phyloP scores from a whole-genome alignment of 2,113 vertebrate genomes.

The Phrynosoma blainvillii region DNA sequence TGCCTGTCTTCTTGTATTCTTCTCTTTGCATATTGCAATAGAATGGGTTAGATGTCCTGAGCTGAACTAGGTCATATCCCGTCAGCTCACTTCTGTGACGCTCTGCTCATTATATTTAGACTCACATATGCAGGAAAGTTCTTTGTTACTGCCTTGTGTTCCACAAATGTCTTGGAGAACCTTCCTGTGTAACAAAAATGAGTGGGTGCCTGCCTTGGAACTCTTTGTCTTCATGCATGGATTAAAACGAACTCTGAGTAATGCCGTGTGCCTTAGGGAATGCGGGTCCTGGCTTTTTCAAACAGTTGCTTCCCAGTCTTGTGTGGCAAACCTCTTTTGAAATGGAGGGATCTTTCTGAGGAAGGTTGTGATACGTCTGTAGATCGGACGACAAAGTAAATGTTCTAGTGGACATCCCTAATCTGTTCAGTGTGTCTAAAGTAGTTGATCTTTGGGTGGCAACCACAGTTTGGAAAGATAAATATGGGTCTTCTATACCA shows the following conservation, averaged over 20 bases:
- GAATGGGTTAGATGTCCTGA: constrained; percentile 15
- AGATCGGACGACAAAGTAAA: not conserved
- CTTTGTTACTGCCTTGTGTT: not conserved
- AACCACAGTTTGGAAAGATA: not conserved
- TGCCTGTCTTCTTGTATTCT: not conserved
- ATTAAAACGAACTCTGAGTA: not conserved
- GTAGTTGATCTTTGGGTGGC: not conserved
- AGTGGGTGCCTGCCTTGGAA: not conserved
- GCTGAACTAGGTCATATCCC: constrained; percentile 13
- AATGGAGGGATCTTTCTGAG: not conserved
- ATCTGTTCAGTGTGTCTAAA: not conserved
- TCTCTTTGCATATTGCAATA: not conserved
- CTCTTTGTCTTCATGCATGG: not conserved
- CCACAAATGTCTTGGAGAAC: not conserved
- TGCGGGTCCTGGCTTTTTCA: not conserved
- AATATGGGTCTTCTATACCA: not conserved
- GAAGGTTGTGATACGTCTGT: not conserved
- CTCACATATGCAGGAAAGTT: not conserved
- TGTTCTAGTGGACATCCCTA: not conserved
- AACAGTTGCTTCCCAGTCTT: not conserved
- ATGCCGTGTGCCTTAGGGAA: not conserved
- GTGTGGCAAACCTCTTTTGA: not conserved
- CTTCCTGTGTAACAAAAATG: not conserved
- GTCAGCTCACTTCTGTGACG: not conserved
- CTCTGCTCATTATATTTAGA: constrained; percentile 11